Base-by-base conservation (phyloP, 2,113 vertebrate genomes). In the Trematomus loennbergii region DNA sequence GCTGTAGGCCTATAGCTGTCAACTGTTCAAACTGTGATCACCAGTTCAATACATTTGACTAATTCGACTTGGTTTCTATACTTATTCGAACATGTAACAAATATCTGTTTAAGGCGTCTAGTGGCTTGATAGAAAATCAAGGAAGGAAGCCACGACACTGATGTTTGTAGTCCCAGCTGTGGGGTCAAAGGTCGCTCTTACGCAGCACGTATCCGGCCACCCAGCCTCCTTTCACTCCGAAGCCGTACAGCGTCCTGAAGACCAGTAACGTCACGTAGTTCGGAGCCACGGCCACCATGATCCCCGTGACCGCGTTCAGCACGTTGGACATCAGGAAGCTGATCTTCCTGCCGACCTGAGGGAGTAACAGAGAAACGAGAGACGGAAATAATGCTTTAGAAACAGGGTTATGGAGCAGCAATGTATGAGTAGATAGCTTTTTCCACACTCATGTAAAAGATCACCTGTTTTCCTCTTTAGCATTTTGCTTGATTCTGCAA, bases 191-290 rank as follows among this genome's bases (percentile, higher is more conserved):
- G 25, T 45, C 2, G 11, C 29, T 65, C 97, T 96, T 94, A 99
- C 98, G 95, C 9, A 99, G 95, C 69, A 99, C 97, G 0, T 97
- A 98, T 89, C 95, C 95, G 0, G 94, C 96, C 92, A 99, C 95
- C 98, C 98, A 99, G 0, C 97, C 97, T 71, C 97, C 97, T 78
- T 99, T 99, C 84, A 96, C 95, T 62, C 98, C 97, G 4, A 99
- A 91, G 5, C 97, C 98, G 83, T 96, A 97, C 0, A 99, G 92
- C 57, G 96, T 94, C 67, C 98, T 95, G 93, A 99, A 97, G 64
- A 98, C 89, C 87, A 97, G 92, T 67, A 99, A 90, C 33, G 96
- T 78, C 2, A 89, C 75, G 79, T 98, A 98, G 87, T 96, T 95
- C 1, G 97, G 96, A 18, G 97, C 94, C 1, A 99, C 93, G 0